Percentiles rank a stretch among this genome's conserved stretches.
Evolutionary conservation across 1,140 invertebrate genomes (phyloP).

Genomic region (Drosophila rufa): DNA sequence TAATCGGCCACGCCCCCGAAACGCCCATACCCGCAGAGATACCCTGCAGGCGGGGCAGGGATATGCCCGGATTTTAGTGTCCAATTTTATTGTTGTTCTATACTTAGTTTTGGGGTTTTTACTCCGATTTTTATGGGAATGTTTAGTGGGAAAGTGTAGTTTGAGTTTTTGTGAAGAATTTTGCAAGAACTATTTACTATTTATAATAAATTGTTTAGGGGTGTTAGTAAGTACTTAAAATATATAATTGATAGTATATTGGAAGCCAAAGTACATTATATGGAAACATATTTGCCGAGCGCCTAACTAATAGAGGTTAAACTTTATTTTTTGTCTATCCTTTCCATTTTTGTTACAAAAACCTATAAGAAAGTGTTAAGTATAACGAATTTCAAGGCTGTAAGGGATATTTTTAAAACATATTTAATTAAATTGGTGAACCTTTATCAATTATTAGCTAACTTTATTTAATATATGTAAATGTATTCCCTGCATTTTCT

Average conservation of each 20-base stretch:
- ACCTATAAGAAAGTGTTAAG: background rate
- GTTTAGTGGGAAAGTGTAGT: too few species aligned
- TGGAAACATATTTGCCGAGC: background rate
- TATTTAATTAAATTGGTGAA: background rate
- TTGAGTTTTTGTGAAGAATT: too few species aligned
- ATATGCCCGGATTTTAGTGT: background rate
- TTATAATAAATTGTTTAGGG: background rate
- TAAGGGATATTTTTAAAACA: background rate
- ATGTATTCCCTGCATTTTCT: too few species aligned
- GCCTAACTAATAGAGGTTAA: background rate
- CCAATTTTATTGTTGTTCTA: constrained; percentile 17
- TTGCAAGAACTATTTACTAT: background rate
- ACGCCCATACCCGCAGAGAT: constrained; percentile 14
- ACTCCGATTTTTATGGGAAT: constrained; percentile 2
- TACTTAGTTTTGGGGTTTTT: constrained; percentile 1
- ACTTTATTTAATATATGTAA: background rate
- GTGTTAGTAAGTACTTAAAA: background rate
- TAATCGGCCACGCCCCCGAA: constrained; percentile 29
- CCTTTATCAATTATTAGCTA: too few species aligned
- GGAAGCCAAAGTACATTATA: background rate
- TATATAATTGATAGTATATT: background rate
- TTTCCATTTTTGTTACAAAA: too few species aligned
- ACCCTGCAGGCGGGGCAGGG: constrained; percentile 8
- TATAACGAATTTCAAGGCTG: background rate
- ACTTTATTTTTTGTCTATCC: background rate